Conservation (phyloP, 2,113 vertebrate species). For the Cyanoderma ruficeps region DNA sequence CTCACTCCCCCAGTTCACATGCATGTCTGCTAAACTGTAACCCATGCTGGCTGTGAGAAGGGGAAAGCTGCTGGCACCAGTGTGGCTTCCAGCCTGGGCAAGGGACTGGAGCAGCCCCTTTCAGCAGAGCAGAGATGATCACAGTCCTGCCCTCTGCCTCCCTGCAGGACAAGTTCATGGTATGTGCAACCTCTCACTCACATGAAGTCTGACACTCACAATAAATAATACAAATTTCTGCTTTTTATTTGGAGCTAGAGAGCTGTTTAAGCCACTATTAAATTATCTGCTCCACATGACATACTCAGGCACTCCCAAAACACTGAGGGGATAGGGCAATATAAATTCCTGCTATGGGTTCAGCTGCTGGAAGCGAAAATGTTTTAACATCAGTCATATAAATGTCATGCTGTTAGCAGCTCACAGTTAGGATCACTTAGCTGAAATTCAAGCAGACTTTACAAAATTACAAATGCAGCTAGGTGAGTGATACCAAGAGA, state of each 20-base stretch:
- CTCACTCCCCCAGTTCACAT: background rate
- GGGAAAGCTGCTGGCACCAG: background rate
- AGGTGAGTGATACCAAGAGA: background rate
- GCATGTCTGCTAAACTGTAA: background rate
- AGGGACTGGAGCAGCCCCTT: background rate
- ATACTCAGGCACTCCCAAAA: background rate
- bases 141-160: background rate
- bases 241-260: background rate
- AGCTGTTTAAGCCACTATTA: background rate
- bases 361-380: constrained; percentile 43
- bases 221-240: background rate
- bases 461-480: background rate
- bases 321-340: background rate
- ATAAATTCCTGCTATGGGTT: constrained; percentile 8
- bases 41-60: background rate
- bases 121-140: background rate
- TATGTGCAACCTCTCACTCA: background rate
- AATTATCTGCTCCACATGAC: background rate
- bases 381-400: constrained; percentile 33
- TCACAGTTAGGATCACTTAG: constrained; percentile 28
- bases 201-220: background rate
- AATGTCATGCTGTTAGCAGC: constrained; percentile 69
- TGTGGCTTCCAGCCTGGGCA: background rate
- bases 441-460: constrained; percentile 19
- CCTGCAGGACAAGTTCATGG: background rate